Base-by-base conservation (phyloP, 2,888 invertebrate species). In the Zygothrica quintamaculata region DNA sequence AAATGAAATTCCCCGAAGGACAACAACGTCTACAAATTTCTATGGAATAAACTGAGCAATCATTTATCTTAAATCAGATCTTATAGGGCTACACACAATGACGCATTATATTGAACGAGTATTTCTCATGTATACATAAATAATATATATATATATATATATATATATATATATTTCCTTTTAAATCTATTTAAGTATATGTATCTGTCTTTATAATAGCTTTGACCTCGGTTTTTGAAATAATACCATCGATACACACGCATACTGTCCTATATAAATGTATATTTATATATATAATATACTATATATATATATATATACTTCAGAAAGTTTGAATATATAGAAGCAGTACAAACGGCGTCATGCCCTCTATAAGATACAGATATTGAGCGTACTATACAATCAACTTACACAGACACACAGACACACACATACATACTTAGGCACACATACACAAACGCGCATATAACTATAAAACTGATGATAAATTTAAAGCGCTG, bases 311-410 rank as follows among this genome's bases (percentile, higher is more conserved):
- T 29, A n/a, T 40, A 8, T 40, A n/a, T 8, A 59, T 75, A 79
- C 79, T 79, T 73, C 62, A 74, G 69, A 59, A 60, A 69, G 65
- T 72, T 72, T 43, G 46, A 77, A 74, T 59, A 57, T 51, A 67
- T 47, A 60, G 60, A 55, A 67, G 64, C 47, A 57, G 39, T 72
- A 65, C 61, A 52, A 56, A 15, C 52, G 46, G 37, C 55, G 42
- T 16, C 56, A 68, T 65, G 60, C 34, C 36, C 53, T 29, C 57
- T 59, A 65, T 55, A 65, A 68, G 56, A 39, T 55, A 65, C 42
- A 53, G 37, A 46, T 53, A 65, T 33, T 47, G 59, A 37, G 3
- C 46, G 15, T 43, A 60, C 29, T 34, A 64, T 25, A 31, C 61
- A 55, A 52, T 15, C 36, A 62, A 59, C 37, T 12, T 36, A 61